Base-by-base conservation (phyloP, 2,113 vertebrate species). In the Calidris pygmaea region DNA sequence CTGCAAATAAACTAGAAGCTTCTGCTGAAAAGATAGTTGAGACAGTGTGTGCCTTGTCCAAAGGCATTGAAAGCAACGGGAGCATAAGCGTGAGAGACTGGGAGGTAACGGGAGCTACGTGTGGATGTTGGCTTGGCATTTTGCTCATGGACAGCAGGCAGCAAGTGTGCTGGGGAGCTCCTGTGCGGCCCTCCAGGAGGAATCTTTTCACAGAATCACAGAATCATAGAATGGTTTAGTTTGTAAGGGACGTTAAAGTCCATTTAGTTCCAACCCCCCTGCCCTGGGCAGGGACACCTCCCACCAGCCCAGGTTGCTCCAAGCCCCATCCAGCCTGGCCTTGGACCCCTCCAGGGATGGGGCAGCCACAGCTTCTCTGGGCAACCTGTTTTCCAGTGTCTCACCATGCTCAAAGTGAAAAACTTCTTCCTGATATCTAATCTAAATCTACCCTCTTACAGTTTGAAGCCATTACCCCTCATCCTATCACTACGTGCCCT, bases 21-120 rank as follows among this genome's bases (percentile, higher is more conserved):
- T 83, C 79, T 93, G 70, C 71, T 91, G 83, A 35, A 80, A 91
- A 78, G 85, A 24, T 45, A 63, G 63, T 43, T 0, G 1, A 67
- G 63, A 80, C 26, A 59, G 20, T 72, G 41, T 47, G 59, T 50
- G 56, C 50, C 67, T 83, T 29, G 59, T 77, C 53, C 55, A 72
- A 73, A 50, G 37, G 66, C 68, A 60, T 0, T 71, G 85, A 62
- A 74, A 77, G 63, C 41, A 76, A 21, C 0, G 3, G 53, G 85
- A 84, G 12, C 47, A 18, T 52, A 43, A 88, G 37, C 23, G 12
- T 66, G 85, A 70, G 79, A 66, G 76, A 41, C 63, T 26, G 45
- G 48, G 29, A 72, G 63, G 79, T 37, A 70, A 45, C 1, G 1
- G 5, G 6, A 85, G 48, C 35, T 73, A 5, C 0, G 0, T 63